Conservation (phyloP, 2,113 vertebrate species). For the Uropsilus gracilis region DNA sequence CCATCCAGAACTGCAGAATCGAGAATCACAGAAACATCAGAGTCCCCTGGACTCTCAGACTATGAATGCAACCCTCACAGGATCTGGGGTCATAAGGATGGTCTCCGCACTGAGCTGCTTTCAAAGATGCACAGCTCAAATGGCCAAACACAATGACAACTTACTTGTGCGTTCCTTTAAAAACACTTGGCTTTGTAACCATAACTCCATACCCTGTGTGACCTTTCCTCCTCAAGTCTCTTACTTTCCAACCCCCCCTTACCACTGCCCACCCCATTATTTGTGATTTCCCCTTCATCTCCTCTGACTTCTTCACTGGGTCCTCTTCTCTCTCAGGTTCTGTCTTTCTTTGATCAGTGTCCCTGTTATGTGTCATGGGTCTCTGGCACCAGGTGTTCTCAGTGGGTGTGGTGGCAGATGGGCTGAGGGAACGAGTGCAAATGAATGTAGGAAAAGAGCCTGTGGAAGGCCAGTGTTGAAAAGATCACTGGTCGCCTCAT, state of each 20-base stretch:
- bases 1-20: neutral
- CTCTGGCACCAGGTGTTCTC: neutral
- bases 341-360: neutral
- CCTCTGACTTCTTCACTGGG: neutral
- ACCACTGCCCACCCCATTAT: neutral
- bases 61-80: neutral
- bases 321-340: neutral
- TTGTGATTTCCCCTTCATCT: neutral
- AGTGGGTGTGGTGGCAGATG: neutral
- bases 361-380: neutral
- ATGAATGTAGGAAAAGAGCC: neutral
- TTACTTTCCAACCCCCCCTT: neutral
- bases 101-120: neutral
- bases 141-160: neutral
- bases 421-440: neutral
- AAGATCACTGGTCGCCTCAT: neutral
- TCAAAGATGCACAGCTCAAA: neutral
- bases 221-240: neutral
- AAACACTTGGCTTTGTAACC: neutral
- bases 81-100: neutral
- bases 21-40: neutral
- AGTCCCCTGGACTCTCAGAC: neutral
- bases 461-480: neutral
- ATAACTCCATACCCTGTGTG: accelerated
- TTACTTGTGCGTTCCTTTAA: neutral